These are phyloP conservation scores for Indicator indicator DNA, from an alignment of 2,113 vertebrate species.

Conservation along the genomic window DNA sequence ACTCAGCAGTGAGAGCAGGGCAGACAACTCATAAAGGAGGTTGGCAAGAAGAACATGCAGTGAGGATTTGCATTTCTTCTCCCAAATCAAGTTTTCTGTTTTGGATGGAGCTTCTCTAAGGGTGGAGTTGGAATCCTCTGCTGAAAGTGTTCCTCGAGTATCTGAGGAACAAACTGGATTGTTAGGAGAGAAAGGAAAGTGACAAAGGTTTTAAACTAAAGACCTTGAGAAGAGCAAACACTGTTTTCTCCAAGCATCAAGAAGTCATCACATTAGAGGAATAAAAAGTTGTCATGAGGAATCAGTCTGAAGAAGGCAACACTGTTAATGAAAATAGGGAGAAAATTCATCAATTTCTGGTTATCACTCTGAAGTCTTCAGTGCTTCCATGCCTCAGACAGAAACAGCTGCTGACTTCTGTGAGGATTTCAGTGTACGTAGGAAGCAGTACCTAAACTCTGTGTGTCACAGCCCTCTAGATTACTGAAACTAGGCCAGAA, in stretches of 20 bases:
- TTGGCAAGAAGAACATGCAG: not conserved
- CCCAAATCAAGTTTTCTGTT: not conserved
- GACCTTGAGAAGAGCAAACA: accelerated
- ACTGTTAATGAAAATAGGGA: accelerated
- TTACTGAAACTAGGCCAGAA: not conserved
- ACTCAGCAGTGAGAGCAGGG: not conserved
- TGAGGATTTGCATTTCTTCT: not conserved
- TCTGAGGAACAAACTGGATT: not conserved
- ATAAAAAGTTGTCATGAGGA: not conserved
- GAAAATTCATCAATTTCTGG: not conserved
- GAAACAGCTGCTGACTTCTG: too few species aligned
- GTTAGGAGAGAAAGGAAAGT: not conserved
- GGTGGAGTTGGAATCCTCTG: not conserved
- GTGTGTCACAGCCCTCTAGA: not conserved
- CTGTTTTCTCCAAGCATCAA: not conserved
- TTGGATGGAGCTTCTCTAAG: not conserved
- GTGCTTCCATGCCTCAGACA: accelerated
- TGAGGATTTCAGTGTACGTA: accelerated
- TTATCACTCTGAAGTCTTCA: not conserved
- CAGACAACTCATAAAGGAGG: not conserved
- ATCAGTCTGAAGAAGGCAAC: not conserved
- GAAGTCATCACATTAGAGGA: not conserved
- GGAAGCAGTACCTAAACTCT: not conserved
- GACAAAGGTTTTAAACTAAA: accelerated
- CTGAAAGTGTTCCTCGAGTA: not conserved